Evolutionary conservation across 37 sponge, comb jelly and placozoan species (phyloP).

Genomic region (Crambe crambe): DNA sequence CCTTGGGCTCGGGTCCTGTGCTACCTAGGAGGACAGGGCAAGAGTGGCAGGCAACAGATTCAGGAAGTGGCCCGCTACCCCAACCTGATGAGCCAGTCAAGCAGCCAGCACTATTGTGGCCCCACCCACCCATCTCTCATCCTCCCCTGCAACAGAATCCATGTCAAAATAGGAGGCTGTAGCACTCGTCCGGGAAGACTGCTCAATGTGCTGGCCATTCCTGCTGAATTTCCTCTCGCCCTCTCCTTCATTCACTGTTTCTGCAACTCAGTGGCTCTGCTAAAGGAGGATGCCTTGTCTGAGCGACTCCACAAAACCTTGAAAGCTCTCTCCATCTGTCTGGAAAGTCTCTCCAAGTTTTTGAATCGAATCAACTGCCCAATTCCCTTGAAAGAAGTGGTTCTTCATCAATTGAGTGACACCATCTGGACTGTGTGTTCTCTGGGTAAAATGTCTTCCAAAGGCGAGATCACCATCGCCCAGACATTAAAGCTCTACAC

Average conservation of each 20-base stretch:
- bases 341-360: slow-evolving; percentile 40
- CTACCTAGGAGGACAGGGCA: slow-evolving; percentile 73
- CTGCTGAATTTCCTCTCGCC: slow-evolving; percentile 73
- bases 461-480: neutral
- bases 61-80: slow-evolving; percentile 94
- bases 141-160: slow-evolving; percentile 78
- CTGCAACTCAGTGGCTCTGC: slow-evolving; percentile 10
- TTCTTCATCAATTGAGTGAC: slow-evolving; percentile 61
- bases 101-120: slow-evolving; percentile 65
- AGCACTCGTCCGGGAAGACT: slow-evolving; percentile 27
- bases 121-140: slow-evolving; percentile 71
- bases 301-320: neutral
- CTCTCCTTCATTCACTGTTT: slow-evolving; percentile 65
- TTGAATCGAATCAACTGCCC: slow-evolving; percentile 29
- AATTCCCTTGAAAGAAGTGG: slow-evolving; percentile 47
- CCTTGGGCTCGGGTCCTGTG: slow-evolving; percentile 72
- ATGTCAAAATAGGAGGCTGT: slow-evolving; percentile 69
- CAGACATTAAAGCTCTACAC: neutral
- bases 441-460: neutral
- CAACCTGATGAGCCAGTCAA: slow-evolving; percentile 49
- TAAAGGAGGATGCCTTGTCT: neutral
- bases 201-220: slow-evolving; percentile 57
- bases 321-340: slow-evolving; percentile 25
- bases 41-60: slow-evolving; percentile 72
- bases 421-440: slow-evolving; percentile 53